phyloP scores from a whole-genome alignment of 2,888 invertebrate genomes.

The Heliconius erato region DNA sequence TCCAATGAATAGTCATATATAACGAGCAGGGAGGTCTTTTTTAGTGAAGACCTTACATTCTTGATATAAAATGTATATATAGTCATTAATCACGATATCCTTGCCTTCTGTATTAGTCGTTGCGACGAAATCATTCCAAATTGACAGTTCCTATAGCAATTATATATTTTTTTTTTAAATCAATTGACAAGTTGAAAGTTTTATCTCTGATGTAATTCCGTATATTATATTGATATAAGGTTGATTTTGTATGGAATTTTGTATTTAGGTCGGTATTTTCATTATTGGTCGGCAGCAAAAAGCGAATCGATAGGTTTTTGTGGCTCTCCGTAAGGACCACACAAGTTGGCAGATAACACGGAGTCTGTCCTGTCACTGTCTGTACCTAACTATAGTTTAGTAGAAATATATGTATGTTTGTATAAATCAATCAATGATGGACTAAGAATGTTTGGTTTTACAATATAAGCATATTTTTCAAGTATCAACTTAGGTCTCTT shows the following conservation, averaged over 20 bases:
- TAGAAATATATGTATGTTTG: conserved; percentile 6
- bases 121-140: conserved; percentile 78
- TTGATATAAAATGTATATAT: conserved; percentile 60
- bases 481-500: background rate
- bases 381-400: conserved; percentile 18
- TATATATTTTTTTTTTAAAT: conserved; percentile 59
- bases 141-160: conserved; percentile 78
- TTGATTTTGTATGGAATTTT: conserved; percentile 53
- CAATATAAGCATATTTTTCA: background rate
- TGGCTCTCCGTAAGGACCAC: conserved; percentile 70
- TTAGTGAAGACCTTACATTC: conserved; percentile 49
- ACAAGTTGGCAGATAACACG: conserved; percentile 66
- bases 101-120: conserved; percentile 69
- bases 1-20: conserved; percentile 46
- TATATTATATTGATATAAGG: conserved; percentile 58
- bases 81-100: conserved; percentile 63
- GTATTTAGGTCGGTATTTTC: conserved; percentile 51
- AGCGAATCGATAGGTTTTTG: conserved; percentile 75
- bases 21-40: conserved; percentile 68
- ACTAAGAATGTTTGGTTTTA: background rate
- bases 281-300: conserved; percentile 67
- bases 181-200: conserved; percentile 42
- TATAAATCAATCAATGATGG: background rate
- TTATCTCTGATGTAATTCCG: conserved; percentile 11
- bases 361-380: conserved; percentile 36